These are phyloP conservation scores for Falco novaeseelandiae DNA, from an alignment of 2,797 vertebrate species.

Conservation along the genomic window DNA sequence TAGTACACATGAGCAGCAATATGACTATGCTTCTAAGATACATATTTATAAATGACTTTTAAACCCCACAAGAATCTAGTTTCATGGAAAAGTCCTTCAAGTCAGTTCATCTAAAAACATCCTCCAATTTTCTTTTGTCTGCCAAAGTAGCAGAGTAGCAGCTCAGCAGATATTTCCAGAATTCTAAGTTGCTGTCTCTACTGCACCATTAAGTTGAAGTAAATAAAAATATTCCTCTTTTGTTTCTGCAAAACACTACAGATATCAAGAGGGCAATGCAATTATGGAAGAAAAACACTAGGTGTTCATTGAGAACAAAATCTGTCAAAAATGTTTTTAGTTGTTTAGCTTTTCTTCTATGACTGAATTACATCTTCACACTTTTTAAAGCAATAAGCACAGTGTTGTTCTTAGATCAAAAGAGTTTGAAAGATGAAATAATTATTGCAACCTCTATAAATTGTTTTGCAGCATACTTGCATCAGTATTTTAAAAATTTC, in stretches of 20 bases:
- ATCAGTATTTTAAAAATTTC: not conserved
- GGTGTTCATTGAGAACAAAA: not conserved
- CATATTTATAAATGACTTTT: not conserved
- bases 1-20: not conserved
- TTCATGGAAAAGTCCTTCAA: not conserved
- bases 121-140: not conserved
- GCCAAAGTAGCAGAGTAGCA: not conserved
- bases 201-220: not conserved
- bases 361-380: not conserved
- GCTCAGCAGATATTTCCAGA: not conserved
- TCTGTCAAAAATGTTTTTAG: not conserved
- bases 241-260: not conserved
- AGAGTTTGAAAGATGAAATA: not conserved
- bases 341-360: not conserved
- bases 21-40: not conserved
- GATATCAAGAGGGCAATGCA: not conserved
- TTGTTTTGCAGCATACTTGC: not conserved
- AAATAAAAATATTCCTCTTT: not conserved
- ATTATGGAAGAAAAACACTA: not conserved
- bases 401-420: not conserved
- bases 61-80: not conserved
- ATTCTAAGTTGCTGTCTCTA: not conserved
- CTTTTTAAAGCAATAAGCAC: not conserved
- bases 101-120: not conserved
- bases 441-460: not conserved